A percentile compares a stretch with the other conserved stretches of the same genome.
Conservation (phyloP, 2,113 vertebrate genomes). For the Coreoperca whiteheadi region DNA sequence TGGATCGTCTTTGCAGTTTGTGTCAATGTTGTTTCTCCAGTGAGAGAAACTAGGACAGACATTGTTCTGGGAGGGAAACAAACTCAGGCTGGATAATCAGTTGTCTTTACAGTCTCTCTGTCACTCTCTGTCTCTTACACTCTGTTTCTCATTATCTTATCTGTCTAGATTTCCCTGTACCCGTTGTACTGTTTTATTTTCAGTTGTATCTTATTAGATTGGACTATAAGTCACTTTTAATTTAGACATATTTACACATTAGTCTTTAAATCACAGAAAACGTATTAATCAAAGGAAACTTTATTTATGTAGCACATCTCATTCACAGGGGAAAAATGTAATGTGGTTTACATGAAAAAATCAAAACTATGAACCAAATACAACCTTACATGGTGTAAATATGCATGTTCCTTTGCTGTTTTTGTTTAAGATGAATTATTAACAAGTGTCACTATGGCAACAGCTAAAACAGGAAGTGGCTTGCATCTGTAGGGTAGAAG, state of each 20-base stretch:
- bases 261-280: not conserved
- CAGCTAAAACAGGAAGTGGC: conserved; percentile 71
- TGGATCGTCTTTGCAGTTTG: conserved; percentile 28
- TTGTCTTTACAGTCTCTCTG: conserved; percentile 27
- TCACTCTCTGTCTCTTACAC: not conserved
- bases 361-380: not conserved
- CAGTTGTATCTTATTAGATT: not conserved
- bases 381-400: not conserved
- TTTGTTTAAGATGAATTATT: conserved; percentile 18
- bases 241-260: not conserved
- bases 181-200: not conserved
- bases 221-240: not conserved
- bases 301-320: not conserved
- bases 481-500: not conserved
- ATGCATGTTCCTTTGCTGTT: not conserved
- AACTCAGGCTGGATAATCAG: conserved; percentile 43
- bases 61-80: conserved; percentile 50
- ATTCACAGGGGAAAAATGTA: not conserved
- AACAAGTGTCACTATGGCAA: conserved; percentile 55
- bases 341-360: not conserved
- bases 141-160: not conserved
- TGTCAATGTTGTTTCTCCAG: conserved; percentile 39
- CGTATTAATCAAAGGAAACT: not conserved
- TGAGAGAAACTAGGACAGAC: conserved; percentile 55
- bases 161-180: not conserved